Conservation (phyloP, 1,140 invertebrate species). For the Ruditapes philippinarum region DNA sequence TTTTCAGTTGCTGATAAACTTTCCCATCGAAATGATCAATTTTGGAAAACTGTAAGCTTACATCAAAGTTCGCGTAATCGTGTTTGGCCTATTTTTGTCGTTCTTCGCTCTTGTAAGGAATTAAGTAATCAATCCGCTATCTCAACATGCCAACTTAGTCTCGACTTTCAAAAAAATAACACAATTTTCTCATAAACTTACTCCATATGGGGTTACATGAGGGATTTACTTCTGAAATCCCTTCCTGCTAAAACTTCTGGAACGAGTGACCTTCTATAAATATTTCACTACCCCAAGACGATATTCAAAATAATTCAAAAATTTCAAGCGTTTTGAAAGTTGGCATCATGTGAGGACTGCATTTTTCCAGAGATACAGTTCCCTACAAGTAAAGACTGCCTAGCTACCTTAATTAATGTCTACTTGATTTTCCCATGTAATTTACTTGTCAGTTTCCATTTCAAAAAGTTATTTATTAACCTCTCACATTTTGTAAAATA, state of each 20-base stretch:
- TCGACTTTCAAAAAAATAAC: constrained; percentile 48
- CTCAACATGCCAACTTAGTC: constrained; percentile 53
- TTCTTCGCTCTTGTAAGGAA: constrained; percentile 52
- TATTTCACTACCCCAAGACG: not conserved
- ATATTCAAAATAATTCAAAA: no score
- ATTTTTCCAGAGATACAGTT: no score
- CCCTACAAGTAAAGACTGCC: no score
- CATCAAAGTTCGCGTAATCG: constrained; percentile 58
- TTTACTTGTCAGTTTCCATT: no score
- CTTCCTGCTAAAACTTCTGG: not conserved
- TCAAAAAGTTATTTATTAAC: no score
- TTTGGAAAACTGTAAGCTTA: constrained; percentile 60
- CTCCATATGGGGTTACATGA: constrained; percentile 36
- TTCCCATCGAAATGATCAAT: constrained; percentile 61
- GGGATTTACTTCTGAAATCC: constrained; percentile 11
- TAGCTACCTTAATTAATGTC: no score
- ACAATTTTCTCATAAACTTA: constrained; percentile 45
- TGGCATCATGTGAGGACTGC: no score
- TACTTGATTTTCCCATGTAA: no score
- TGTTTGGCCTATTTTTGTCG: constrained; percentile 62
- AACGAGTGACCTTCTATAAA: not conserved
- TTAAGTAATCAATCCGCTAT: constrained; percentile 59
- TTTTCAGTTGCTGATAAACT: constrained; percentile 58
- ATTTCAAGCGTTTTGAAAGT: no score
- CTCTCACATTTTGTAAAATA: no score